Percentiles rank a stretch among this genome's conserved stretches.
Conservation (phyloP, 2,888 invertebrate species). For the Panopea generosa region DNA sequence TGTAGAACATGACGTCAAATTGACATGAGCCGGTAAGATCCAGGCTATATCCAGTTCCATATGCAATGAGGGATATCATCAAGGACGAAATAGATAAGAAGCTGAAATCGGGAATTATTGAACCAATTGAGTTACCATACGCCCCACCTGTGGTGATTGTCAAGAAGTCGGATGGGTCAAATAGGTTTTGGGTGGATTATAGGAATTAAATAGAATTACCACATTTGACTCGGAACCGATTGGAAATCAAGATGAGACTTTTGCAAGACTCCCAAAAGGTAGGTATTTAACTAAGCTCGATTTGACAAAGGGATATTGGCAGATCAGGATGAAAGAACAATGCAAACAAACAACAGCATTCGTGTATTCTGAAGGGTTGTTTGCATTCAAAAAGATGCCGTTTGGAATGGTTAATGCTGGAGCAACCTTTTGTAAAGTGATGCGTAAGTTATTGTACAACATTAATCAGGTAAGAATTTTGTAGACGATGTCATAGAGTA, state of each 20-base stretch:
- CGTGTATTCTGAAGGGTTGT: slow-evolving; percentile 17
- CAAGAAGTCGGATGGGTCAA: slow-evolving; percentile 54
- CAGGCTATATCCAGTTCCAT: slow-evolving; percentile 37
- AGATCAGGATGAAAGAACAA: slow-evolving; percentile 35
- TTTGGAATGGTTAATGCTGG: slow-evolving; percentile 40
- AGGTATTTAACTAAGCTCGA: slow-evolving; percentile 33
- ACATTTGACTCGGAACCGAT: slow-evolving; percentile 61
- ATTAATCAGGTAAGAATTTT: background rate
- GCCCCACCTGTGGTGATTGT: slow-evolving; percentile 53
- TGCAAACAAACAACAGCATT: slow-evolving; percentile 41
- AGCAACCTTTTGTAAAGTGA: slow-evolving; percentile 31
- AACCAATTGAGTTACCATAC: slow-evolving; percentile 48
- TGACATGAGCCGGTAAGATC: slow-evolving; percentile 24
- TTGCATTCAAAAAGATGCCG: slow-evolving; percentile 27
- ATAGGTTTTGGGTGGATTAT: background rate
- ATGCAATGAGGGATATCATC: slow-evolving; percentile 16
- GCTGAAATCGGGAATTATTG: slow-evolving; percentile 56
- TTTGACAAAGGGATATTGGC: slow-evolving; percentile 59
- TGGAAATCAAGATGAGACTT: slow-evolving; percentile 5
- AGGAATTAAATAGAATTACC: slow-evolving; percentile 18
- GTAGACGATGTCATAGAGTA: background rate
- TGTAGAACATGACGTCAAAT: slow-evolving; percentile 21
- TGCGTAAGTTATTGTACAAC: slow-evolving; percentile 9
- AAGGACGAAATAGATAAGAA: slow-evolving; percentile 30
- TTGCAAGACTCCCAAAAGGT: background rate